Percentiles rank a stretch among this genome's conserved stretches.
These are phyloP conservation scores for Resseliella maxima DNA, from an alignment of 2,888 invertebrate species.

Conservation along the genomic window DNA sequence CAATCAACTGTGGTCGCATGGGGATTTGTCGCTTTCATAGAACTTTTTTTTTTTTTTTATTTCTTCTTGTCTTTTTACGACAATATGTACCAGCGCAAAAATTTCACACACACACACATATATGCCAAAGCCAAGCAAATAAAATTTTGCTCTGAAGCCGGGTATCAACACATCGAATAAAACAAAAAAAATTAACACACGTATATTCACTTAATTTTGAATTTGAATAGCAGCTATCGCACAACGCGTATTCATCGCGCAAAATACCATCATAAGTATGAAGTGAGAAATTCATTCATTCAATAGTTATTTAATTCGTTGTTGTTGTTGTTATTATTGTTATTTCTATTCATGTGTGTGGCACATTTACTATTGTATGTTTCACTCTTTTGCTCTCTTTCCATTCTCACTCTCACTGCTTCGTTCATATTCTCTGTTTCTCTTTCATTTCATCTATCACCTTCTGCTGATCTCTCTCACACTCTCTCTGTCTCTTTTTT, in stretches of 20 bases:
- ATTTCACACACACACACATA: background rate
- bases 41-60: background rate
- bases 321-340: too few species aligned
- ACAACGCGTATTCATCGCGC: background rate
- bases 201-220: background rate
- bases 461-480: too few species aligned
- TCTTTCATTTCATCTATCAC: background rate
- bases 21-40: background rate
- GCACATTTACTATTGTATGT: too few species aligned
- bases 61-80: background rate
- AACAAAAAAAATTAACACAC: too few species aligned
- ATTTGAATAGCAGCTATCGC: background rate
- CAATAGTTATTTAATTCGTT: background rate
- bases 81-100: background rate
- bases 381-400: too few species aligned
- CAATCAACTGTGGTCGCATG: constrained; percentile 10
- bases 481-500: too few species aligned
- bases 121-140: too few species aligned
- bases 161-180: too few species aligned
- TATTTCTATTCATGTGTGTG: too few species aligned
- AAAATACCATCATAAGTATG: background rate
- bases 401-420: too few species aligned
- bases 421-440: too few species aligned
- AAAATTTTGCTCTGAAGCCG: too few species aligned
- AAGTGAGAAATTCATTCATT: background rate